Evolutionary conservation across 2,113 vertebrate genomes (phyloP).

Genomic region (Collichthys lucidus): DNA sequence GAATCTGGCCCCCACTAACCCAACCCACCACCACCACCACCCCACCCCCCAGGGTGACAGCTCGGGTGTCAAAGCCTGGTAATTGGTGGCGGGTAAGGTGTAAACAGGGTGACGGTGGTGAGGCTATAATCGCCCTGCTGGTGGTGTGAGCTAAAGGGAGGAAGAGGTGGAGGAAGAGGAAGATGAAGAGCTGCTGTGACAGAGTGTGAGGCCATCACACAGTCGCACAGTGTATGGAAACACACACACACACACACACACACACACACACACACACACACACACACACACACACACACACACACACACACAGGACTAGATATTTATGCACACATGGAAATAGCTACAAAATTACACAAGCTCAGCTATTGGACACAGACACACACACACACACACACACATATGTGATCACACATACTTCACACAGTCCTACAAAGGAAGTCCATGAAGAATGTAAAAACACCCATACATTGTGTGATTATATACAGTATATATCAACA

Average conservation of each 20-base stretch:
- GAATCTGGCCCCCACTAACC: slow-evolving; percentile 46
- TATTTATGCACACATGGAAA: no score
- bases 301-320: no score
- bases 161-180: slow-evolving; percentile 39
- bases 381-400: slow-evolving; percentile 15
- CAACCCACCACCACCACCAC: slow-evolving; percentile 10
- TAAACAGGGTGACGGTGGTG: slow-evolving; percentile 83
- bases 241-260: neutral
- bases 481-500: neutral
- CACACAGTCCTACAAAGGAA: neutral
- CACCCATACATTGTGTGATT: no score
- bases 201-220: slow-evolving; percentile 61
- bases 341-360: no score
- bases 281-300: neutral
- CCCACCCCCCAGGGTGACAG: slow-evolving; percentile 56
- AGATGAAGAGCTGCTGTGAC: slow-evolving; percentile 62
- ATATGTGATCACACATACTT: neutral
- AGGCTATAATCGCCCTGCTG: slow-evolving; percentile 79
- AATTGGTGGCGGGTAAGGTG: slow-evolving; percentile 84
- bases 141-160: slow-evolving; percentile 73
- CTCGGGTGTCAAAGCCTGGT: slow-evolving; percentile 81
- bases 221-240: slow-evolving; percentile 17
- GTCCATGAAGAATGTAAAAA: neutral
- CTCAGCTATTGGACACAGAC: no score
- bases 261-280: neutral